A percentile compares a stretch with the other conserved stretches of the same genome.
Evolutionary conservation across 2,113 vertebrate genomes (phyloP).

Genomic region (Petrocephalus zakoni): DNA sequence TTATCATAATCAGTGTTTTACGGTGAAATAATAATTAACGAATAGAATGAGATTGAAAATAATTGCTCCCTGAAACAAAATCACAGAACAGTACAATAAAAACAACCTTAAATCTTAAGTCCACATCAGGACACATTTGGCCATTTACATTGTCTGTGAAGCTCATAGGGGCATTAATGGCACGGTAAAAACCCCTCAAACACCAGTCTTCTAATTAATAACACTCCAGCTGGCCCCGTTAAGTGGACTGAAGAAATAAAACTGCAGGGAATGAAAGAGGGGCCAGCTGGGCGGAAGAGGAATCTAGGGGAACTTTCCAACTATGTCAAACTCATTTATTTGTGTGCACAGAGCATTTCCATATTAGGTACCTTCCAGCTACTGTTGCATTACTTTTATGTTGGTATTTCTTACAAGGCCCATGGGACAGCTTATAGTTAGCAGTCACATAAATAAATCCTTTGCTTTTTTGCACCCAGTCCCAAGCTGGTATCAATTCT

Average conservation of each 20-base stretch:
- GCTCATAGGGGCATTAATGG: background rate
- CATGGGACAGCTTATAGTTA: constrained; percentile 3
- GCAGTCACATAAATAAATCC: background rate
- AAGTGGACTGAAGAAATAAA: background rate
- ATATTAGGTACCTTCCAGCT: constrained; percentile 2
- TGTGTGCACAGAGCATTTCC: background rate
- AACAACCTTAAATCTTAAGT: too few species aligned
- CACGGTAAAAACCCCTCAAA: background rate
- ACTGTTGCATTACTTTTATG: background rate
- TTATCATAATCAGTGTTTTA: too few species aligned
- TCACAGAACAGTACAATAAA: too few species aligned
- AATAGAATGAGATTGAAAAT: too few species aligned
- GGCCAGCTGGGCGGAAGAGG: background rate
- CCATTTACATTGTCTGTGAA: background rate
- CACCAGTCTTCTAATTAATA: background rate
- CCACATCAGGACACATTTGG: background rate
- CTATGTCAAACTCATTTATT: background rate
- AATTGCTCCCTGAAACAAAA: too few species aligned
- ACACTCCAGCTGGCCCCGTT: background rate
- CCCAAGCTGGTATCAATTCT: background rate
- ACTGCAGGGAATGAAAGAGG: background rate
- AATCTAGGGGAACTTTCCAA: background rate
- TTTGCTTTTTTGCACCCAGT: background rate
- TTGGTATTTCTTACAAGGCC: background rate
- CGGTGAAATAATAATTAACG: too few species aligned